Conservation (phyloP, 2,797 vertebrate genomes). For the Pseudocheirus occidentalis region DNA sequence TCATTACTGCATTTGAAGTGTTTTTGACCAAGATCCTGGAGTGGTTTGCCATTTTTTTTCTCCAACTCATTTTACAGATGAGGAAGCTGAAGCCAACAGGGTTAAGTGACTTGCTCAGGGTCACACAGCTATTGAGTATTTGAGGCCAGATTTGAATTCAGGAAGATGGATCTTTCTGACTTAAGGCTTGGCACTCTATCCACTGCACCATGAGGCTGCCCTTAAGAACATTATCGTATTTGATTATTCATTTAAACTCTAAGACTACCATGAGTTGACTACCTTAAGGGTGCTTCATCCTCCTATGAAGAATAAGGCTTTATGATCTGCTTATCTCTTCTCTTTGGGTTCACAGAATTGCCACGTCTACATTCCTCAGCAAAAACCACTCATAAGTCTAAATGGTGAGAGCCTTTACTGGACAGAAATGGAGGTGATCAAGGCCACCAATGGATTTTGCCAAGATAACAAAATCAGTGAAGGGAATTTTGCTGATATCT, state of each 20-base stretch:
- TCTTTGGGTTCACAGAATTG: slow-evolving; percentile 71
- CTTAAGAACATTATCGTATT: not conserved
- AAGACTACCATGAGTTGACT: not conserved
- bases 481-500: slow-evolving; percentile 84
- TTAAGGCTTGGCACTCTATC: not conserved
- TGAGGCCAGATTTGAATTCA: not conserved
- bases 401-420: slow-evolving; percentile 79
- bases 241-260: not conserved
- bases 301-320: not conserved
- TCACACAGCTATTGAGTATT: not conserved
- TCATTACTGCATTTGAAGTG: not conserved
- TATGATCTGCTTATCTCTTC: slow-evolving; percentile 61
- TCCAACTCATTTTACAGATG: not conserved
- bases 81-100: not conserved
- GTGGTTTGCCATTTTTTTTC: not conserved
- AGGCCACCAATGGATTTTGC: slow-evolving; percentile 82
- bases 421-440: slow-evolving; percentile 80
- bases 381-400: slow-evolving; percentile 73
- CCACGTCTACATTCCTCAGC: slow-evolving; percentile 74
- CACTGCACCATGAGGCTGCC: not conserved
- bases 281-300: not conserved
- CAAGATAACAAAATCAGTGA: slow-evolving; percentile 79
- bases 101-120: not conserved
- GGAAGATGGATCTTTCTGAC: not conserved
- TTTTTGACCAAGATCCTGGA: not conserved